Evolutionary conservation across 2,113 vertebrate genomes (phyloP), one percentile per base, ranked within the genome.

Genomic region (Mirounga angustirostris): DNA sequence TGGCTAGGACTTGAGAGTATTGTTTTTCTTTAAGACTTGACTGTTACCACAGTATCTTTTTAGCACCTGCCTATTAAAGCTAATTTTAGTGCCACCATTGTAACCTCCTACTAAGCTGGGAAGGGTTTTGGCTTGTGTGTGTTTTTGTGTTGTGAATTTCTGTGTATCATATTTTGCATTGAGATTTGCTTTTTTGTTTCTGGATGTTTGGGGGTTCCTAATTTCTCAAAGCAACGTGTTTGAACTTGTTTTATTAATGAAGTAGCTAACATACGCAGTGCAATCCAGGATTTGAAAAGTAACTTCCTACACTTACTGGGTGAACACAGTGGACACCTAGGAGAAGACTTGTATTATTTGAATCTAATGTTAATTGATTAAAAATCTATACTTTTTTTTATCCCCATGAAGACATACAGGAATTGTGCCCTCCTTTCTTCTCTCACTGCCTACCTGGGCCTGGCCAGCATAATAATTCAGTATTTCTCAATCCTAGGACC

Each of bases 51-150:
- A 85, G 63, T 65, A 82, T 98, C 81, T 88, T 97, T 98, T 97
- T 94, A 98, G 97, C 92, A 98, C 96, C 96, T 98, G 91, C 89
- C 40, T 97, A 79, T 97, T 97, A 98, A 82, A 98, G 92, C 97
- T 97, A 98, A 96, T 85, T 98, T 98, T 98, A 96, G 97, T 94
- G 52, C 24, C 74, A 14, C 79, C 93, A 36, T 85, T 97, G 74
- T 78, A 80, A 52, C 65, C 95, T 97, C 69, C 65, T 97, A 43
- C 96, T 98, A 63, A 58, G 24, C 90, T 73, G 65, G 86, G 46
- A 67, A 89, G 80, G 88, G 0, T 80, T 96, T 96, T 78, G 84
- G 96, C 33, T 40, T 96, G 0, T 0, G 26, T 93, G 59, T 86
- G 24, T 90, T 91, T 95, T 58, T 7, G 0, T 40, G 21, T 67